Base-by-base conservation (phyloP, 2,113 vertebrate species). In the Coreoperca whiteheadi region DNA sequence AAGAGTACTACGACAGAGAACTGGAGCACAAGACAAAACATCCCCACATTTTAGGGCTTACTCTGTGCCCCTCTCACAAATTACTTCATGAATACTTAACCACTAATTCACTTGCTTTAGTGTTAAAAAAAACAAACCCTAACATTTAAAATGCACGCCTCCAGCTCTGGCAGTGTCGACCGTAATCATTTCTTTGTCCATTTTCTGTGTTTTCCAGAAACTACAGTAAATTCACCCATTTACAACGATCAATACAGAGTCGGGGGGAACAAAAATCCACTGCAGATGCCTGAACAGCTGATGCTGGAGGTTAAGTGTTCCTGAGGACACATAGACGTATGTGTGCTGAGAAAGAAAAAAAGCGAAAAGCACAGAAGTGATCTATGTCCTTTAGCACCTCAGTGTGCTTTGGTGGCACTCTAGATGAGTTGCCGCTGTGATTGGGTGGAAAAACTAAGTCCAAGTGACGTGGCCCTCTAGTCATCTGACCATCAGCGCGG, bases 261-360 rank as follows among this genome's bases (percentile, higher is more conserved):
- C 60, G 25, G 21, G 63, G 56, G 14, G 30, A 37, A 61, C 39
- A 68, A 57, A 74, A 46, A 71, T 32, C 21, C 66, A 43, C 76
- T 65, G 81, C 73, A 81, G 81, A 89, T 69, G 78, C 71, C 72
- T 84, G 80, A 87, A 73, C 4, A 87, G 87, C 86, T 65, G 32
- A 79, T 57, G 85, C 77, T 76, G 50, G 88, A 89, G 88, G 90
- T 92, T 79, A 89, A 92, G 81, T 81, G 88, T 82, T 88, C 43
- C 68, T 73, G 83, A 90, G 81, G 20, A 60, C 83, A 81, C 77
- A 32, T 15, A 1, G 74, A 87, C 32, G 79, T 71, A 63, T 81
- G 54, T 66, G 82, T 53, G 46, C 60, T 69, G 53, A 28, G 60
- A 37, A 51, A 74, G 70, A 74, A 53, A 72, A 64, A 72, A 57